These are phyloP conservation scores for Amiota mariae DNA, from an alignment of 2,888 invertebrate species.

Conservation along the genomic window DNA sequence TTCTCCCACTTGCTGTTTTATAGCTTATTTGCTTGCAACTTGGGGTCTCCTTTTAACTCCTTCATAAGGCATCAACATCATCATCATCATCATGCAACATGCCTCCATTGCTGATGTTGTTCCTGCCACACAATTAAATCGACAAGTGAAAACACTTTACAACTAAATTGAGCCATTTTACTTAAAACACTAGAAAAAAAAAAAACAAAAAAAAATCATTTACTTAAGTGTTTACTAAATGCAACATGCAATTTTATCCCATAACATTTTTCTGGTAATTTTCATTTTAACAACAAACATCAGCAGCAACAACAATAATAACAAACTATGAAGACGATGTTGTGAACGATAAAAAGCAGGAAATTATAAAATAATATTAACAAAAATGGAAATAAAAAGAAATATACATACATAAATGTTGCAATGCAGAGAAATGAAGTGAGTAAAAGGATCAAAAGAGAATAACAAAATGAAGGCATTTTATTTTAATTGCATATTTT, in stretches of 20 bases:
- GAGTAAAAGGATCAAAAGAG: no score
- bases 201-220: background rate
- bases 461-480: conserved; percentile 1
- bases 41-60: no score
- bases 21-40: background rate
- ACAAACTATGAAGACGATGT: background rate
- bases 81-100: no score
- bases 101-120: no score
- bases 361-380: conserved; percentile 24
- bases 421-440: background rate
- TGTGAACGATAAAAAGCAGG: background rate
- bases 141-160: conserved; percentile 27
- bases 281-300: background rate
- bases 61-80: no score
- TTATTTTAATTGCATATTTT: conserved; percentile 14
- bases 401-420: no score
- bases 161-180: conserved; percentile 30
- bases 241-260: conserved; percentile 15
- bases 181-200: background rate
- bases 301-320: background rate
- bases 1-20: background rate
- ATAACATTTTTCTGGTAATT: background rate
- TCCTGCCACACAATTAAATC: conserved; percentile 16
- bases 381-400: background rate
- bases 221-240: conserved; percentile 22